These are phyloP conservation scores for Philopedon plagiatum DNA, from an alignment of 2,888 invertebrate genomes.

Conservation along the genomic window DNA sequence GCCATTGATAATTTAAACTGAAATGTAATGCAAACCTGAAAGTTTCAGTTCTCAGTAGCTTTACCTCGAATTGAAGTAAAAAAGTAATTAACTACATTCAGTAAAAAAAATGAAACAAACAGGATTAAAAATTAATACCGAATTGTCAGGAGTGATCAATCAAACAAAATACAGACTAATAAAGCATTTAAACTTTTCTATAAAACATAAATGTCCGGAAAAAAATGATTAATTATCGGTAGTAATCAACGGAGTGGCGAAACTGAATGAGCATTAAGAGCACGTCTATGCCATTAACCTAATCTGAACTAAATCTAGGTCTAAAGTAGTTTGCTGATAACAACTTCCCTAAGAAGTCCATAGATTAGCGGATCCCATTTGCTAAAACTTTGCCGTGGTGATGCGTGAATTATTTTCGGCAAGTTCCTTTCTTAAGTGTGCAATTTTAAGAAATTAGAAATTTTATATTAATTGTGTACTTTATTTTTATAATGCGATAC, in stretches of 20 bases:
- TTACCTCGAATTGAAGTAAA: no score
- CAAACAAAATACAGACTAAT: constrained; percentile 15
- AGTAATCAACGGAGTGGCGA: constrained; percentile 38
- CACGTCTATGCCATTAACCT: constrained; percentile 45
- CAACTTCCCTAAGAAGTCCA: constrained; percentile 40
- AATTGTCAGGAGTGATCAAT: constrained; percentile 1
- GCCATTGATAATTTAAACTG: no score
- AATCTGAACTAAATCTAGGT: constrained; percentile 44
- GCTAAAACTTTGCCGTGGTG: constrained; percentile 21
- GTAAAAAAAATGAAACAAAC: no score
- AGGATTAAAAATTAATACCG: no score
- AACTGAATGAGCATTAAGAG: constrained; percentile 40
- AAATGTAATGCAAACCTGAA: no score
- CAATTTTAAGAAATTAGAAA: background rate
- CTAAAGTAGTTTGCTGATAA: constrained; percentile 45
- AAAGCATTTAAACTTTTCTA: constrained; percentile 23
- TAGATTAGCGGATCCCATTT: constrained; percentile 37
- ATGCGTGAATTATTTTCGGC: constrained; percentile 13
- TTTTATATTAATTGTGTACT: no score
- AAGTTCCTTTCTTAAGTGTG: background rate
- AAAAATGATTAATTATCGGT: constrained; percentile 31
- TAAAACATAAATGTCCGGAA: constrained; percentile 23
- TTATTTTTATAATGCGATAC: no score
- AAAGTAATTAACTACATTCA: no score
- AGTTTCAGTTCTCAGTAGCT: no score